These are phyloP conservation scores for Sarcoramphus papa DNA, from an alignment of 2,797 vertebrate genomes.

Conservation along the genomic window DNA sequence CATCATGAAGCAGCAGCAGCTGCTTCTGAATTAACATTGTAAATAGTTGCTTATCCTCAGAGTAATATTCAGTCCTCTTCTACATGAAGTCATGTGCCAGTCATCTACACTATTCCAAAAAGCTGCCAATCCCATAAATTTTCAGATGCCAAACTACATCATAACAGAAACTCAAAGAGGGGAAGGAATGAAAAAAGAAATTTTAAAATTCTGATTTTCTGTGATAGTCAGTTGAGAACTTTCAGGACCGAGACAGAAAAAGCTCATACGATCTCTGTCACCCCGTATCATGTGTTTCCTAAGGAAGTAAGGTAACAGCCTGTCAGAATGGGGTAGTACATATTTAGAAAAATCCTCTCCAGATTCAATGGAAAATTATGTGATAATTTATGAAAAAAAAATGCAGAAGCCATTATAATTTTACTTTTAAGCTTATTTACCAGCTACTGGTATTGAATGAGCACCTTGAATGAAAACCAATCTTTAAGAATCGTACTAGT, in stretches of 20 bases:
- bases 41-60: background rate
- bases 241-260: background rate
- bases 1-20: background rate
- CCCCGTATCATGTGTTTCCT: accelerated
- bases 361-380: background rate
- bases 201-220: background rate
- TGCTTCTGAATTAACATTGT: background rate
- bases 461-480: background rate
- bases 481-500: background rate
- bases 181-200: background rate
- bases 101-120: background rate
- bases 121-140: background rate
- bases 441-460: background rate
- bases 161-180: background rate
- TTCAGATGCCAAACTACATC: background rate
- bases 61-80: background rate
- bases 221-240: background rate
- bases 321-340: background rate
- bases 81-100: background rate
- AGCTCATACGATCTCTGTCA: background rate
- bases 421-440: background rate
- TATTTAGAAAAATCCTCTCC: background rate
- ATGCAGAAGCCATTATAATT: background rate
- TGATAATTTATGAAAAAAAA: background rate
- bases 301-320: background rate